A percentile compares a stretch with the other conserved stretches of the same genome.
phyloP scores from a whole-genome alignment of 2,888 invertebrate species.

The Sisyra terminalis region DNA sequence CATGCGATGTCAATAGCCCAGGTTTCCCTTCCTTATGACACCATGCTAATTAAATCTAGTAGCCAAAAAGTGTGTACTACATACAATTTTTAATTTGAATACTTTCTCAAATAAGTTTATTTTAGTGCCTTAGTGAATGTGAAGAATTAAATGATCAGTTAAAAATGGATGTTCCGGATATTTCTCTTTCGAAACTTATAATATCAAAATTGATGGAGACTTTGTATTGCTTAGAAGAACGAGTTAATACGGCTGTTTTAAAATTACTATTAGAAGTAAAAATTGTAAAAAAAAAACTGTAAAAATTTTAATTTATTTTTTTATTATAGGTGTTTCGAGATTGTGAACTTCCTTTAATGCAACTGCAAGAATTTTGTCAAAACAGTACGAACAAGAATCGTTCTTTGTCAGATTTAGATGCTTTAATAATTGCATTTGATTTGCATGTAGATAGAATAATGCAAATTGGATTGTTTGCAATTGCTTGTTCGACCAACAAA shows the following conservation, averaged over 20 bases:
- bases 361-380: constrained; percentile 18
- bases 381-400: constrained; percentile 15
- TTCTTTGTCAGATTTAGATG: constrained; percentile 28
- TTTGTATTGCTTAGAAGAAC: constrained; percentile 43
- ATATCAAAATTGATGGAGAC: constrained; percentile 42
- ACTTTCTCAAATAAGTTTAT: constrained; percentile 7
- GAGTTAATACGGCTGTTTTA: constrained; percentile 45
- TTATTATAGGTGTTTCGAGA: constrained; percentile 18
- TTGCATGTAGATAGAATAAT: constrained; percentile 45
- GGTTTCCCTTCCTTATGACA: constrained; percentile 21
- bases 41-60: constrained; percentile 30
- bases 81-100: neutral
- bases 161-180: constrained; percentile 27
- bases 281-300: neutral
- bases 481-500: constrained; percentile 35
- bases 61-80: constrained; percentile 32
- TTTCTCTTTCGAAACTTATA: constrained; percentile 35
- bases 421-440: constrained; percentile 44
- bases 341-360: constrained; percentile 18
- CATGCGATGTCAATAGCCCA: constrained; percentile 26
- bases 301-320: too few relatives aligned
- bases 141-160: constrained; percentile 30
- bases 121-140: constrained; percentile 35
- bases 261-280: constrained; percentile 35
- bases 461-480: constrained; percentile 55